Percentiles rank a stretch among this genome's conserved stretches.
Evolutionary conservation across 2,797 vertebrate genomes (phyloP).

Genomic region (Crenuchus spilurus): DNA sequence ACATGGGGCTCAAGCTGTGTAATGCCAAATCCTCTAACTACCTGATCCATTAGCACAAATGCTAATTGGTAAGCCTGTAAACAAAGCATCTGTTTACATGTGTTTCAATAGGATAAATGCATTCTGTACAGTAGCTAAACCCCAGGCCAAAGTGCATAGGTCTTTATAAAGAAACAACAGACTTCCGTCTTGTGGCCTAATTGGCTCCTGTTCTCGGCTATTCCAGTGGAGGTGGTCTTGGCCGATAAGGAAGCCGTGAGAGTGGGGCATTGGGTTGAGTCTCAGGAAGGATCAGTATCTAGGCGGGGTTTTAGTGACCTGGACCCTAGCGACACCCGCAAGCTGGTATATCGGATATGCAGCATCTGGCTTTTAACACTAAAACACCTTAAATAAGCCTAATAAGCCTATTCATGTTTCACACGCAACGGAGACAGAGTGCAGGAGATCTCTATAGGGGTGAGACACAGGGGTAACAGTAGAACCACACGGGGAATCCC

Average conservation of each 20-base stretch:
- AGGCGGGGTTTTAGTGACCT: constrained; percentile 5
- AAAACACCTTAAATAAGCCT: constrained; percentile 44
- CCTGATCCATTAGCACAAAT: too few species aligned
- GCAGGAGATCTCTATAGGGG: neutral
- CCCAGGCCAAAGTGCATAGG: neutral
- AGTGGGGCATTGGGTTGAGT: constrained; percentile 59
- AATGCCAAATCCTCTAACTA: too few species aligned
- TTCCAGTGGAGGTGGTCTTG: constrained; percentile 49
- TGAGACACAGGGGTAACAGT: constrained; percentile 14
- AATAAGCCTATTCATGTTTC: constrained; percentile 64
- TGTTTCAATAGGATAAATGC: too few species aligned
- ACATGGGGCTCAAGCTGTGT: too few species aligned
- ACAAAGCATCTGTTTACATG: too few species aligned
- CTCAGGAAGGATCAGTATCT: constrained; percentile 64
- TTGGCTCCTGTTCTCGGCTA: constrained; percentile 51
- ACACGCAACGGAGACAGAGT: constrained; percentile 36
- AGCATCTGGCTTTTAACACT: constrained; percentile 49
- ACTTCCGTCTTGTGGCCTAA: constrained; percentile 45
- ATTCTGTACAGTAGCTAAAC: too few species aligned
- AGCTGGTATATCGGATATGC: constrained; percentile 59
- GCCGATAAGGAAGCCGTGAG: constrained; percentile 66
- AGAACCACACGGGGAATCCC: constrained; percentile 34
- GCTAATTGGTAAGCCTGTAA: too few species aligned
- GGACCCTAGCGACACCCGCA: constrained; percentile 53
- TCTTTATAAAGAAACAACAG: neutral